Conservation (phyloP, 2,888 invertebrate genomes). For the Volucella inflata region DNA sequence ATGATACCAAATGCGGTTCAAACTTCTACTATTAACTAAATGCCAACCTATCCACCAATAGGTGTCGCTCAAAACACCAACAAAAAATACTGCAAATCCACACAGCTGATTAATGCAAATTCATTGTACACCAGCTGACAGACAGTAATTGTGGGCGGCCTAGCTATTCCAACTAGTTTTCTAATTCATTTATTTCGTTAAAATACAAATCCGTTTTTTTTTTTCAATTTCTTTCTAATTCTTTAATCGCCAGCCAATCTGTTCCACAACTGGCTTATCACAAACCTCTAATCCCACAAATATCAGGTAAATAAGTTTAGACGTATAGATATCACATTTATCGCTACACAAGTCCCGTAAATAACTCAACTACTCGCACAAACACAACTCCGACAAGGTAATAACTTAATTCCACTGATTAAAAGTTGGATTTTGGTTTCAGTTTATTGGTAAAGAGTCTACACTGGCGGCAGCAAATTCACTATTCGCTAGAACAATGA, state of each 20-base stretch:
- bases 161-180: neutral
- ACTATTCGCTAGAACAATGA: constrained; percentile 77
- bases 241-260: neutral
- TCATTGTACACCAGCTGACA: constrained; percentile 3
- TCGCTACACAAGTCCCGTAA: constrained; percentile 34
- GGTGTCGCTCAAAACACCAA: neutral
- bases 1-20: neutral
- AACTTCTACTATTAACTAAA: no score
- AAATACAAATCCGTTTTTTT: neutral
- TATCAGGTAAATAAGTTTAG: constrained; percentile 26
- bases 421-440: neutral
- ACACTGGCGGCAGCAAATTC: constrained; percentile 63
- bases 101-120: constrained; percentile 55
- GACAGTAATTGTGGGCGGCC: neutral
- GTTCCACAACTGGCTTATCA: neutral
- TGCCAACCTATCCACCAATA: neutral
- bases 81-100: neutral
- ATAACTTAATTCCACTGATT: neutral
- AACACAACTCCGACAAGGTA: neutral
- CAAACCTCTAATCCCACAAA: constrained; percentile 4
- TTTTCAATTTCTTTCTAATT: neutral
- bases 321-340: constrained; percentile 21
- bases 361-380: constrained; percentile 10
- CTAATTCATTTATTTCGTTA: neutral
- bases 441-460: constrained; percentile 17